phyloP scores from a whole-genome alignment of 2,113 vertebrate genomes.

The Philantomba maxwellii region DNA sequence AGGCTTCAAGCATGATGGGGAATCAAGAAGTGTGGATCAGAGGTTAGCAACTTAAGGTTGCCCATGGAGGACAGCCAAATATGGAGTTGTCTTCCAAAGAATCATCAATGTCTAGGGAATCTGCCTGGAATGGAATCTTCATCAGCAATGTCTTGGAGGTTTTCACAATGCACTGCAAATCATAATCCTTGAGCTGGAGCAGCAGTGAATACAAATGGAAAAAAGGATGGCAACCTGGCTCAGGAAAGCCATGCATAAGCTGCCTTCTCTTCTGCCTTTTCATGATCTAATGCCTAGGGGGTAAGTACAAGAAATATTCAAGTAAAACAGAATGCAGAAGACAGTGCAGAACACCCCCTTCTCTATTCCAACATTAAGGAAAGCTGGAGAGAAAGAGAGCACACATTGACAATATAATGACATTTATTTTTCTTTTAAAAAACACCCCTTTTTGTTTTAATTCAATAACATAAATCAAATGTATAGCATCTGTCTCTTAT shows the following conservation, averaged over 20 bases:
- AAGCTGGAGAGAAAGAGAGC: not conserved
- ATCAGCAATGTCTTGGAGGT: accelerated
- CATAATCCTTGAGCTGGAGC: too few species aligned
- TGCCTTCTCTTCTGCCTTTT: not conserved
- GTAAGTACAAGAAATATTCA: not conserved
- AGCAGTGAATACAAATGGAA: not conserved
- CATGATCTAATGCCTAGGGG: not conserved
- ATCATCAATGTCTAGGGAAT: not conserved
- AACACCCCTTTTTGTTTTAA: too few species aligned
- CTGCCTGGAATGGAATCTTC: not conserved
- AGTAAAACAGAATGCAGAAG: not conserved
- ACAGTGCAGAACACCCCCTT: not conserved
- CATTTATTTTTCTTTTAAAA: not conserved
- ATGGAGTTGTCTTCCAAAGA: not conserved
- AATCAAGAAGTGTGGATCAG: not conserved
- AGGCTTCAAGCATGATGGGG: not conserved
- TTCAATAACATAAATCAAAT: too few species aligned
- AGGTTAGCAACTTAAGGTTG: not conserved
- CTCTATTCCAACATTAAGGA: not conserved
- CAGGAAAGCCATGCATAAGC: not conserved
- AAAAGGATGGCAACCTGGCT: not conserved
- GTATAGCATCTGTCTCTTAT: too few species aligned
- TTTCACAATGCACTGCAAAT: not conserved
- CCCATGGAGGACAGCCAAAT: not conserved
- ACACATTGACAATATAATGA: not conserved